Conservation (phyloP, 2,888 invertebrate genomes). For the Pedicia rivosa region DNA sequence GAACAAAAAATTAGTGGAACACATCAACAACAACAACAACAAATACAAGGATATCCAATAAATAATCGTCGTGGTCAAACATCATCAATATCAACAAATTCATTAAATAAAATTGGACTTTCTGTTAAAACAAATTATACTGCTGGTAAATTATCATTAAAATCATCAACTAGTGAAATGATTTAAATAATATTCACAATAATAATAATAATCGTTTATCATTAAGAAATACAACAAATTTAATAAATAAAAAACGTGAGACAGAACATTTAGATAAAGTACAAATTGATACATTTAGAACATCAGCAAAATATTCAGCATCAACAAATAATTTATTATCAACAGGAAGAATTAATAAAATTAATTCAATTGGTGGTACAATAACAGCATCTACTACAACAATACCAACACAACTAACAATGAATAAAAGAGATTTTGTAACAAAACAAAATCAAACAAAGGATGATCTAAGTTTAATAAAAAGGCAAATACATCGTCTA, state of each 20-base stretch:
- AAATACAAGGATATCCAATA: no score
- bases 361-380: no score
- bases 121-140: constrained; percentile 6
- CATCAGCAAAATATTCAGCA: neutral
- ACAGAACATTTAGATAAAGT: no score
- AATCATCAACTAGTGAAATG: constrained; percentile 1
- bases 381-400: neutral
- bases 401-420: neutral
- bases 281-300: no score
- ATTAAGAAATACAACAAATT: no score
- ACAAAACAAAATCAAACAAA: neutral
- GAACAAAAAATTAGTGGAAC: no score
- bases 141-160: neutral
- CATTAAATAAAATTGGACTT: constrained; percentile 14
- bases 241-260: no score
- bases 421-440: neutral
- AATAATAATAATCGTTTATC: no score
- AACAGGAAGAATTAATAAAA: no score
- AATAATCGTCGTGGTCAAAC: neutral
- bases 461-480: no score
- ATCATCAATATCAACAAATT: constrained; percentile 10
- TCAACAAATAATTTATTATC: no score
- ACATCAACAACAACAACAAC: constrained; percentile 8
- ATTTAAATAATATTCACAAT: neutral
- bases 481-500: no score